These are phyloP conservation scores for Pachypeltis micranthus DNA, from an alignment of 1,140 invertebrate genomes.

Conservation along the genomic window DNA sequence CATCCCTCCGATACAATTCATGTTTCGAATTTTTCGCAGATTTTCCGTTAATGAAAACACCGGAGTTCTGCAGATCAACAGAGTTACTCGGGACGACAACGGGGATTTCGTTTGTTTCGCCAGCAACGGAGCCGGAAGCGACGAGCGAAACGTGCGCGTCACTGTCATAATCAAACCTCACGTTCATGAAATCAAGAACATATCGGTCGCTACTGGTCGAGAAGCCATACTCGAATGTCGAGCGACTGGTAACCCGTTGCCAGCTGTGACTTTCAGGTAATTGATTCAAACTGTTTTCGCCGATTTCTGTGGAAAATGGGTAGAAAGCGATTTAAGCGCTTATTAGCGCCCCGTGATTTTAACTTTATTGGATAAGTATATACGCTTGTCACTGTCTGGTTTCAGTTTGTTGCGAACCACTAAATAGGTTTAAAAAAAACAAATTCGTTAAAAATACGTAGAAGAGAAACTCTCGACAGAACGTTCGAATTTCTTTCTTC, in stretches of 20 bases:
- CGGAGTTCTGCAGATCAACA: conserved; percentile 55
- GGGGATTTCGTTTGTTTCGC: conserved; percentile 73
- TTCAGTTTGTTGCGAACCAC: too few relatives aligned
- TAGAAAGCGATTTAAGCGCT: too few relatives aligned
- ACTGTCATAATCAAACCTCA: conserved; percentile 59
- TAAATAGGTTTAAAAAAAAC: too few relatives aligned
- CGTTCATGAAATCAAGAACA: conserved; percentile 64
- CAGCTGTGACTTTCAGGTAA: conserved; percentile 61
- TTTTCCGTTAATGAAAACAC: conserved; percentile 24
- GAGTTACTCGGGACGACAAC: conserved; percentile 62
- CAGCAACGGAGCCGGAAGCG: conserved; percentile 62
- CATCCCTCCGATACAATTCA: too few relatives aligned
- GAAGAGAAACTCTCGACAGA: too few relatives aligned
- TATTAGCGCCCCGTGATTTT: too few relatives aligned
- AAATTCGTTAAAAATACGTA: too few relatives aligned
- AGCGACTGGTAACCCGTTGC: conserved; percentile 61
- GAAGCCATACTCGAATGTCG: conserved; percentile 58
- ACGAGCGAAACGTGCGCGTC: conserved; percentile 48
- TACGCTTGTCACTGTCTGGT: too few relatives aligned
- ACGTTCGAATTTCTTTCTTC: too few relatives aligned
- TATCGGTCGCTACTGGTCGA: conserved; percentile 48
- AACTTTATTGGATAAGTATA: too few relatives aligned
- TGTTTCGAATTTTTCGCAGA: not conserved
- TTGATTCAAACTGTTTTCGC: too few relatives aligned
- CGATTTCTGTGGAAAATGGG: too few relatives aligned